Evolutionary conservation across 2,797 vertebrate species (phyloP).

Genomic region (Antennarius maculatus): DNA sequence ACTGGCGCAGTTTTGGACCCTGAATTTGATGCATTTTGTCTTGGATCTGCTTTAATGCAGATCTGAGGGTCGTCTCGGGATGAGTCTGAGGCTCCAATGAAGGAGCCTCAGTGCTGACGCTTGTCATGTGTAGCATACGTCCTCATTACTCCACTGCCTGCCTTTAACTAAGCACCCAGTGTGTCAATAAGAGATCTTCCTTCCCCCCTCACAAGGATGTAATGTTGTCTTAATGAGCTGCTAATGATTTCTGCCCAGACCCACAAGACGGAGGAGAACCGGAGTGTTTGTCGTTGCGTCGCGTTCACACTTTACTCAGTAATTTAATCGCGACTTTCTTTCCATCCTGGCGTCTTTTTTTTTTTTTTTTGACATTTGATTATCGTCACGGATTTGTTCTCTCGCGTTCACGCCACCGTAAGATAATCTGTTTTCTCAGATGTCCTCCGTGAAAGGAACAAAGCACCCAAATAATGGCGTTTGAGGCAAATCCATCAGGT

Average conservation of each 20-base stretch:
- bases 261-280: constrained; percentile 1
- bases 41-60: too few species aligned
- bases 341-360: not conserved
- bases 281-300: not conserved
- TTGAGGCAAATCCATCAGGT: constrained; percentile 64
- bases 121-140: constrained; percentile 49
- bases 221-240: constrained; percentile 8
- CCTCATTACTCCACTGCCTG: constrained; percentile 49
- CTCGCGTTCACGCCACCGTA: constrained; percentile 10
- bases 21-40: too few species aligned
- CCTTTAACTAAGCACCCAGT: constrained; percentile 29
- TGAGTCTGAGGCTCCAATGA: too few species aligned
- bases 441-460: constrained; percentile 13
- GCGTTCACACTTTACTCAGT: constrained; percentile 7
- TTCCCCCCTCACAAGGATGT: constrained; percentile 9
- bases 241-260: constrained; percentile 11
- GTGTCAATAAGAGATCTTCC: constrained; percentile 47
- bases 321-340: constrained; percentile 7
- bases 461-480: constrained; percentile 31
- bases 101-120: too few species aligned
- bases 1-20: too few species aligned
- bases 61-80: too few species aligned
- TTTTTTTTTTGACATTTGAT: constrained; percentile 24
- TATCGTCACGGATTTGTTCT: constrained; percentile 19
- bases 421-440: constrained; percentile 29